phyloP scores from a whole-genome alignment of 2,113 vertebrate species.

The Hucho hucho region DNA sequence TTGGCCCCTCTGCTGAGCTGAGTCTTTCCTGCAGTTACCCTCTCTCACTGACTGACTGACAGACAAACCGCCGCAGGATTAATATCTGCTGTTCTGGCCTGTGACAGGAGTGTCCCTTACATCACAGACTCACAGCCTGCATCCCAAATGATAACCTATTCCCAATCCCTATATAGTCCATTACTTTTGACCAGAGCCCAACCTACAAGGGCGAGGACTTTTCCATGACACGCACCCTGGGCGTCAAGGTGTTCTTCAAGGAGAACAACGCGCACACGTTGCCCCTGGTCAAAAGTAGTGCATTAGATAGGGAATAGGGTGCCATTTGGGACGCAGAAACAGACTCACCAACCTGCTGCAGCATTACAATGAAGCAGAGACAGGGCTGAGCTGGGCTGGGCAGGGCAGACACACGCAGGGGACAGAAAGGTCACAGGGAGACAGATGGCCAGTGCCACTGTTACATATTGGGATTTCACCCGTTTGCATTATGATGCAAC shows the following conservation, averaged over 20 bases:
- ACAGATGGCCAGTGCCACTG: constrained; percentile 7
- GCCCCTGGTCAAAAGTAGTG: neutral
- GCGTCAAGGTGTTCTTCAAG: neutral
- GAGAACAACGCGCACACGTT: neutral
- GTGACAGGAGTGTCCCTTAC: constrained; percentile 37
- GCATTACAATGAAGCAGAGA: neutral
- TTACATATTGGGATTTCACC: constrained; percentile 14
- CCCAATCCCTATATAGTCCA: too few relatives aligned
- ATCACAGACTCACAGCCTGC: constrained; percentile 18
- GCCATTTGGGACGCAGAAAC: too few relatives aligned
- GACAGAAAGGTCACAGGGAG: neutral
- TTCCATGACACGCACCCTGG: too few relatives aligned
- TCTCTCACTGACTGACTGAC: constrained; percentile 1
- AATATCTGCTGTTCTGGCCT: constrained; percentile 33
- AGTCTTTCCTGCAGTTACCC: constrained; percentile 7
- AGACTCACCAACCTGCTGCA: neutral
- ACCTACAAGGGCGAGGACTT: too few relatives aligned
- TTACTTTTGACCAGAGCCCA: too few relatives aligned
- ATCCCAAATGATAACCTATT: neutral
- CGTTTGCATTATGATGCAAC: constrained; percentile 12
- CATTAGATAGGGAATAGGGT: neutral
- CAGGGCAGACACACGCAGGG: neutral
- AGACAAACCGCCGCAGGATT: constrained; percentile 38
- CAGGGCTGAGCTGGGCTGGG: neutral
- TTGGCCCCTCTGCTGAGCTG: too few relatives aligned